Base-by-base conservation (phyloP, 2,888 invertebrate species). In the Emmelina monodactyla region DNA sequence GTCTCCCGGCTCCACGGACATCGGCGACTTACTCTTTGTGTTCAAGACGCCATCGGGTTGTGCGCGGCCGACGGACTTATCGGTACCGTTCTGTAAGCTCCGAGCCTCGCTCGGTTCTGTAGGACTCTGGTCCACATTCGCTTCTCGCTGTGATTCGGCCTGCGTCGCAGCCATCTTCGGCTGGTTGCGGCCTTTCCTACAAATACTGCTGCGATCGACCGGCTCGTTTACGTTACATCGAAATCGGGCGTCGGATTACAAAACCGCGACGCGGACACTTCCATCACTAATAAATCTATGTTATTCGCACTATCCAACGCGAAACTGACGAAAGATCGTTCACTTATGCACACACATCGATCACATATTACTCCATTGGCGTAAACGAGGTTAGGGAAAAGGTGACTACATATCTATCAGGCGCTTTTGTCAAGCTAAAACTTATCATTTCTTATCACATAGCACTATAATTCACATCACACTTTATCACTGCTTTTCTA, bases 141-240 rank as follows among this genome's bases (percentile, higher is more conserved):
- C 82, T 84, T 88, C 88, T 83, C 87, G 87, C 80, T 88, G 88
- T 82, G 87, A 85, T 85, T 88, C 88, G 81, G 88, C 87, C 86
- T 88, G 88, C 85, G 88, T 88, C 84, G 89, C 88, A 87, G 89
- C 89, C 89, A 89, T 89, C 86, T 88, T 88, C 83, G 71, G 79
- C 82, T 71, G 80, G 69, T 73, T 64, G 79, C 80, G 63, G 70
- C 71, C 66, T 72, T 67, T 62, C 61, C 71, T 64, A 68, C 84
- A 83, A 82, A 84, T 84, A 31, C 84, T 72, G 63, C 67, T 62
- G 71, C 71, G 69, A 72, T 76, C 75, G 75, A 79, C 76, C 78
- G 76, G 78, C 73, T 73, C 69, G 62, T 71, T 80, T 79, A 80
- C 73, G 80, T 80, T 78, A 80, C 78, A 73, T 76, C 79, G 75